A percentile compares a stretch with the other conserved stretches of the same genome.
These are phyloP conservation scores for Girardinus metallicus DNA, from an alignment of 2,797 vertebrate genomes.

Conservation along the genomic window DNA sequence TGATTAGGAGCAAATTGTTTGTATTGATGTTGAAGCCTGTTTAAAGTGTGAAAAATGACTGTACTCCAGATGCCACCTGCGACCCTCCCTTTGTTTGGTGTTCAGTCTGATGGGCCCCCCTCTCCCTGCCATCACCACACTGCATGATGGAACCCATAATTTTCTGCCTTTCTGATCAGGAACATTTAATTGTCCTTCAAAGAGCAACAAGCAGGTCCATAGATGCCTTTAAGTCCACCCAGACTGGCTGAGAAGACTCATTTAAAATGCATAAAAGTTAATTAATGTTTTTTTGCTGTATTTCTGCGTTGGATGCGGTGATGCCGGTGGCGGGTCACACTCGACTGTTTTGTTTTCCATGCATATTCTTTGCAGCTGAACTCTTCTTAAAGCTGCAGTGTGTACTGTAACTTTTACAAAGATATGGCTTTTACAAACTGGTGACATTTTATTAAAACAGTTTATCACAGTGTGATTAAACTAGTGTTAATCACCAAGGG, in stretches of 20 bases:
- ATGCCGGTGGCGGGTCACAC: not conserved
- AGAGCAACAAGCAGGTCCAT: slow-evolving; percentile 15
- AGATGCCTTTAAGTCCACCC: slow-evolving; percentile 16
- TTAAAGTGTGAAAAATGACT: slow-evolving; percentile 18
- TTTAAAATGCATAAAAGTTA: slow-evolving; percentile 47
- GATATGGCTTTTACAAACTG: no score
- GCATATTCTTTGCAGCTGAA: slow-evolving; percentile 13
- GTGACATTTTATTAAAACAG: no score
- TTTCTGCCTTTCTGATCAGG: slow-evolving; percentile 24
- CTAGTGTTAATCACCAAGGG: no score
- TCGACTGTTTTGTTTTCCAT: slow-evolving; percentile 12
- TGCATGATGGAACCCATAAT: slow-evolving; percentile 17
- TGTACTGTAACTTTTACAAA: no score
- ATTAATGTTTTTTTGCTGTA: slow-evolving; percentile 23
- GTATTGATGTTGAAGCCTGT: slow-evolving; percentile 2
- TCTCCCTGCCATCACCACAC: not conserved
- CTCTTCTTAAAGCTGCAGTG: slow-evolving; percentile 15
- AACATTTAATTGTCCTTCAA: slow-evolving; percentile 25
- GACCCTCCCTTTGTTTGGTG: slow-evolving; percentile 14
- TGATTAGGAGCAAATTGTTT: not conserved
- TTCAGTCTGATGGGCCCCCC: slow-evolving; percentile 12
- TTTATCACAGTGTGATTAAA: no score
- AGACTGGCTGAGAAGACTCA: slow-evolving; percentile 29
- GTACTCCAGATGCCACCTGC: slow-evolving; percentile 18
- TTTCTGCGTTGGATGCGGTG: not conserved